Base-by-base conservation (phyloP, 2,888 invertebrate genomes). In the Kryphioiulus occultus region DNA sequence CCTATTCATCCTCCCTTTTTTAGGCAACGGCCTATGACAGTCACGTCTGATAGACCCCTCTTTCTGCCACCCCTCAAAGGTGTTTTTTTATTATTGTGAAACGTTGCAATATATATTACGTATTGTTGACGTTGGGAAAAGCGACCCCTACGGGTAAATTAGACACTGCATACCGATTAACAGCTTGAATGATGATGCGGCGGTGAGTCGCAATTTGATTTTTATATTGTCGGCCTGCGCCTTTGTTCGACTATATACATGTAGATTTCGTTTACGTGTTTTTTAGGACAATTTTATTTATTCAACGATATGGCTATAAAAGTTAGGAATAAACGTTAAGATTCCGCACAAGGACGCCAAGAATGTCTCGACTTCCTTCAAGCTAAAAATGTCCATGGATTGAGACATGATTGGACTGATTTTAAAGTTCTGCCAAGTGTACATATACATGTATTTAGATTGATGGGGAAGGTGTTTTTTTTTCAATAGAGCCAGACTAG, bases 21-120 rank as follows among this genome's bases (percentile, higher is more conserved):
- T 78, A 78, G 26, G 12, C 78, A 30, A 12, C 30, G 26, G 78
- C 78, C 78, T 78, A 78, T 30, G 78, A 78, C 78, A 78, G 78
- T 30, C 78, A 9, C 10, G 78, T 30, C 78, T 30, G 78, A 30
- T 17, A 78, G 78, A 17, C 78, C 78, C 78, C 78, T 78, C 26
- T 68, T 15, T 30, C 0, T 30, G 30, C 78, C 78, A 78, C 78
- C 78, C 78, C 26, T 78, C 26, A 15, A 26, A 78, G 30, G 30
- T 78, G 26, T 78, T 78, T 78, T 78, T 30, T 78, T 78, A 78
- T 78, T 12, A 26, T 26, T 68, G 68, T 12, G 12, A 78, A 78
- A 78, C 78, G 78, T 78, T 30, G 78, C 78, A 78, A 78, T 78
- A 78, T 78, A 78, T 30, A 78, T 78, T 78, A 78, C 78, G 78